Percentiles rank a stretch among this genome's conserved stretches.
These are phyloP conservation scores for Villa cingulata DNA, from an alignment of 2,888 invertebrate genomes.

Conservation along the genomic window DNA sequence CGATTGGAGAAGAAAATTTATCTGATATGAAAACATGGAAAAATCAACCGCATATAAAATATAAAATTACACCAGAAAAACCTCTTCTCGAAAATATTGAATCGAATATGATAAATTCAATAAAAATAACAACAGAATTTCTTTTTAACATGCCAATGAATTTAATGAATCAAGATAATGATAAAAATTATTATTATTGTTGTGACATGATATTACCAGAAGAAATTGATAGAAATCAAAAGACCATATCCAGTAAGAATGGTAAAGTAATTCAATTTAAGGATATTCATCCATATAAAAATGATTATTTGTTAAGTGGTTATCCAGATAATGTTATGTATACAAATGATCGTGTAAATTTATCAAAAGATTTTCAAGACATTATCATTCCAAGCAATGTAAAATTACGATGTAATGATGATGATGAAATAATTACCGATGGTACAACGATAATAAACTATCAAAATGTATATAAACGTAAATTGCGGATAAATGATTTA, in stretches of 20 bases:
- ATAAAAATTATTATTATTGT: background rate
- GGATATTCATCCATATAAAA: background rate
- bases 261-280: background rate
- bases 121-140: conserved; percentile 3
- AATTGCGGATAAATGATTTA: background rate
- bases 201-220: too few species aligned
- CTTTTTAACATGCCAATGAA: background rate
- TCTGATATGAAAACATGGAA: background rate
- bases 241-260: background rate
- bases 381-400: background rate
- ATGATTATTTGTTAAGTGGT: background rate
- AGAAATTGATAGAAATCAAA: too few species aligned
- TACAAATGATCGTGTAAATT: background rate
- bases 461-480: background rate
- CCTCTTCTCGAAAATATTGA: background rate
- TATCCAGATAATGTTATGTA: background rate
- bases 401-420: background rate
- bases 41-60: conserved; percentile 5
- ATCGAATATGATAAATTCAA: background rate
- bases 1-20: background rate
- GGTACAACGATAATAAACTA: background rate
- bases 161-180: background rate
- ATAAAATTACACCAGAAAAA: background rate
- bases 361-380: background rate
- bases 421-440: background rate